phyloP scores from a whole-genome alignment of 23 tunicate genomes.

The Oikopleura albicans region DNA sequence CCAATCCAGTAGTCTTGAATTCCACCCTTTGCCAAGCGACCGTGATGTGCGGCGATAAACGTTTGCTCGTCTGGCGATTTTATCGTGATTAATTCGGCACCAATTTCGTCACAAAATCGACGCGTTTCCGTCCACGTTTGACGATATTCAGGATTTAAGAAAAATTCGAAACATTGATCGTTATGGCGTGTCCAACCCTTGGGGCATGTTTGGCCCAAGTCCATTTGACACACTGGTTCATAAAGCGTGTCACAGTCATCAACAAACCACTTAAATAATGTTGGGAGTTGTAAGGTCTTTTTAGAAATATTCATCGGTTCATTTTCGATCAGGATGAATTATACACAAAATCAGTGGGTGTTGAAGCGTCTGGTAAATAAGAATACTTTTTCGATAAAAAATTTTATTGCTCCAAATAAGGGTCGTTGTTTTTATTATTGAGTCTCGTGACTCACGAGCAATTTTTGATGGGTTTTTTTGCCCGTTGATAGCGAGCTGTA shows the following conservation, averaged over 20 bases:
- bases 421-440: too few relatives aligned
- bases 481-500: too few relatives aligned
- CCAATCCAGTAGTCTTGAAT: constrained; percentile 8
- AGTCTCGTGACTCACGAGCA: too few relatives aligned
- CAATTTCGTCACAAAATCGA: neutral
- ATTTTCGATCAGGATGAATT: too few relatives aligned
- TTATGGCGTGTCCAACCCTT: neutral
- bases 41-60: neutral
- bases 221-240: neutral
- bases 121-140: neutral
- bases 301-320: too few relatives aligned
- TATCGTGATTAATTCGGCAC: neutral
- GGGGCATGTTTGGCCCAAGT: neutral
- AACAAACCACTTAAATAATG: neutral
- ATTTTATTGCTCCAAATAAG: too few relatives aligned
- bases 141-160: neutral
- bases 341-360: too few relatives aligned
- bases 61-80: neutral
- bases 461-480: too few relatives aligned
- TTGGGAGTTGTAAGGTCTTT: neutral
- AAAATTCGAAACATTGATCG: neutral
- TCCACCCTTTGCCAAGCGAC: neutral
- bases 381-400: too few relatives aligned
- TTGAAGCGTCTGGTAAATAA: too few relatives aligned
- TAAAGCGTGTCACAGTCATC: neutral